Evolutionary conservation across 2,888 invertebrate genomes (phyloP), one percentile per base, ranked within the genome.

Genomic region (Argyra leucocephala): DNA sequence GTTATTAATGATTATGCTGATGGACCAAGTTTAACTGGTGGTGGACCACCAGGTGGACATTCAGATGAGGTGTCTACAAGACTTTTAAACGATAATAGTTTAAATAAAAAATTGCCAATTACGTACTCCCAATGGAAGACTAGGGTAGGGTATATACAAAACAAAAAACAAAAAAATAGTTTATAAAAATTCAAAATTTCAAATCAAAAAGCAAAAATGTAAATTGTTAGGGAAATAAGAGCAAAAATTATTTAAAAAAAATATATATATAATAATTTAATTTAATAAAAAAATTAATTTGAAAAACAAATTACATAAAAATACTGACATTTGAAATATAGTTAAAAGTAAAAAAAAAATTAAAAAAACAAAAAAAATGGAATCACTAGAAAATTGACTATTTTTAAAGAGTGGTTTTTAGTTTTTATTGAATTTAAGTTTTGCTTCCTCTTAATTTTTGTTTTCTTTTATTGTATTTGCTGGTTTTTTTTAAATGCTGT

Each of bases 71-170:
- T 83, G 79, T 80, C 82, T 81, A 81, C 76, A 75, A 78, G 79
- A 76, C 81, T 81, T 48, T 48, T 48, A 71, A 75, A 79, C 75
- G 76, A 76, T 75, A 78, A 72, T 79, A 78, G 74, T 74, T 74
- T 73, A 73, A 77, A 73, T 78, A 79, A 75, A 76, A 78, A 78
- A 78, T 82, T 80, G 80, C 83, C 81, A 78, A 80, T 82, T 78
- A 83, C 83, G 74, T 84, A 84, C 80, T 80, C 81, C 79, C 83
- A 84, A 81, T 84, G 84, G 84, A 83, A 82, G 81, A 80, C 82
- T 81, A 82, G 83, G 84, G 84, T 84, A 84, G 78, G 71, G 69
- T 68, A 64, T 37, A 22, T 26, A 57, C 77, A 67, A 67, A 69
- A 66, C 64, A 69, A 68, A 66, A 67, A 68, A 68, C 22, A 63